phyloP scores from a whole-genome alignment of 2,797 vertebrate species.

The Erethizon dorsatum region DNA sequence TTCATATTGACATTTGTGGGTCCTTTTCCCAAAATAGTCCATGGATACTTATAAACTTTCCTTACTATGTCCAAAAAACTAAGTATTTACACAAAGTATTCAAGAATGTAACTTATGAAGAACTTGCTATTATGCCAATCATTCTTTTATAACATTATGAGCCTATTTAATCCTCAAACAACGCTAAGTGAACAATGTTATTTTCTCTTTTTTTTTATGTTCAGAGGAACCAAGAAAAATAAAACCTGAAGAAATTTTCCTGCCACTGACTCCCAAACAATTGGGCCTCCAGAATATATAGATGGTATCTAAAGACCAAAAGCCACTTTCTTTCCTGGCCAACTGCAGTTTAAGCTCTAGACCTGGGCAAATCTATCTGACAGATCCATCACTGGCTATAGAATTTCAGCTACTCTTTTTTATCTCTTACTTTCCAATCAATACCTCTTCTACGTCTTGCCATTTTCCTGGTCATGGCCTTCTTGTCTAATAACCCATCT shows the following conservation, averaged over 20 bases:
- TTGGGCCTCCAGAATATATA: neutral
- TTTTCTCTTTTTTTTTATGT: neutral
- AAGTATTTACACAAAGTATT: neutral
- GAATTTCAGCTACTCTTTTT: neutral
- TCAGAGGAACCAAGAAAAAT: neutral
- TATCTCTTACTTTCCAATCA: neutral
- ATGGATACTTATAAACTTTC: neutral
- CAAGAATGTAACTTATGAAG: neutral
- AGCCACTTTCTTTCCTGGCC: neutral
- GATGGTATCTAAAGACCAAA: neutral
- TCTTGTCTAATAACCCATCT: neutral
- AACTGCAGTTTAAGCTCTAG: neutral
- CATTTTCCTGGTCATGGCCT: neutral
- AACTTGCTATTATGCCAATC: neutral
- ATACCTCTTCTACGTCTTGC: neutral
- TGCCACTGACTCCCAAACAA: neutral
- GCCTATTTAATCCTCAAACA: neutral
- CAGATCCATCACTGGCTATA: neutral
- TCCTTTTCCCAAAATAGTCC: neutral
- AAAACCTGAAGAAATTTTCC: neutral
- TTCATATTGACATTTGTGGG: neutral
- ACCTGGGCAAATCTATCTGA: neutral
- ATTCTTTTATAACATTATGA: neutral
- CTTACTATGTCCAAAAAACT: neutral
- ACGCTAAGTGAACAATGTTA: neutral